Conservation (phyloP, 2,113 vertebrate genomes). For the Bos indicus region DNA sequence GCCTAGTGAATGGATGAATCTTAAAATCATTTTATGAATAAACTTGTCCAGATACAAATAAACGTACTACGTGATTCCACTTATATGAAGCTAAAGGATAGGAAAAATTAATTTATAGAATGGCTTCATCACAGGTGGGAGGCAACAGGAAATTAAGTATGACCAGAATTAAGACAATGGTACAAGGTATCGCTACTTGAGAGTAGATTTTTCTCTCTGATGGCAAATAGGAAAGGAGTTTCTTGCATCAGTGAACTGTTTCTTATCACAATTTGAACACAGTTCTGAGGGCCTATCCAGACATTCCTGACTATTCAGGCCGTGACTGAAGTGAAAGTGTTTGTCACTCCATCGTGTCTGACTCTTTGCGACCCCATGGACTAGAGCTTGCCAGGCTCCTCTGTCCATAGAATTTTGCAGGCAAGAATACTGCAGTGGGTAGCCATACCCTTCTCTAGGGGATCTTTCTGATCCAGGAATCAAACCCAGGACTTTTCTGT, state of each 20-base stretch:
- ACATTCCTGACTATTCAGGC: neutral
- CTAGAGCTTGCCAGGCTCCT: neutral
- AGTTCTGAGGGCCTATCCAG: neutral
- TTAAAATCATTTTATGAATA: neutral
- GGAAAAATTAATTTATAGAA: neutral
- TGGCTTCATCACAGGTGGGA: neutral
- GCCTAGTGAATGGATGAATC: neutral
- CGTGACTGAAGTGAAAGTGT: neutral
- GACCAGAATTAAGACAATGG: neutral
- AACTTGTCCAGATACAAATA: neutral
- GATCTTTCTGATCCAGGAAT: neutral
- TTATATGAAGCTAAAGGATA: neutral
- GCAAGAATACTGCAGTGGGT: neutral
- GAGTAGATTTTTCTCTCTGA: neutral
- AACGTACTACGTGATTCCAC: neutral
- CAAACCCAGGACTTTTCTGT: neutral
- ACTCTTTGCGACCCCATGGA: neutral
- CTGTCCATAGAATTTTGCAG: neutral
- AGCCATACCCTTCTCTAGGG: neutral
- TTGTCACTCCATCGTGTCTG: neutral
- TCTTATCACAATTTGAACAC: neutral
- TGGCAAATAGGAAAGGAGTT: neutral
- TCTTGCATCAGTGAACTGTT: neutral
- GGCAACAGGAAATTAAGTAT: neutral
- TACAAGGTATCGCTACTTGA: neutral